Evolutionary conservation across 2,797 vertebrate species (phyloP), one percentile per base, ranked within the genome.

Genomic region (Cryptoblepharus egeriae): DNA sequence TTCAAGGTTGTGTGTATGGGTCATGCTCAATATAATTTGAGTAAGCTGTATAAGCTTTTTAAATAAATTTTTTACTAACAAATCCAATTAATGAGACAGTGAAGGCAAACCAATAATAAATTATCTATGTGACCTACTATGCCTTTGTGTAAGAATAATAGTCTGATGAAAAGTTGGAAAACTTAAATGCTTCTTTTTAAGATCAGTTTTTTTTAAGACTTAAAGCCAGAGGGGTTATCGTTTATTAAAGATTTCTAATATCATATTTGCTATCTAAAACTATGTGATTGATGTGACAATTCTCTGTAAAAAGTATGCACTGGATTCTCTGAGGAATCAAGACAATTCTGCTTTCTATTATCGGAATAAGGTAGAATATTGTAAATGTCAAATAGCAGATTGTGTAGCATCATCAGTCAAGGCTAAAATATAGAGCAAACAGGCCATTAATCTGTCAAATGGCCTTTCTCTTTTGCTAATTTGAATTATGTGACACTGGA

Each of bases 211-310:
- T n/a, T n/a, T n/a, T n/a, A 60, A 60, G 6, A 24, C 16, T 65
- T 73, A 72, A 3, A 55, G 88, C 87, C 69, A 80, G 77, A 90
- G 84, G 83, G 86, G 64, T 92, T 88, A 82, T 69, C 6, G 0
- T 92, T 94, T 92, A 92, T 91, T 93, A 89, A 89, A 88, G 85
- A 89, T 93, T 92, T 88, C 90, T 90, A 92, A 94, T 90, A 91
- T 88, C 87, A 79, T 61, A 82, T 94, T 90, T 92, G 73, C 88
- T 90, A 69, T 87, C 83, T 77, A 37, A 69, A 88, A 65, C 82
- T 75, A 71, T 87, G 90, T 93, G 88, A 93, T 81, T 91, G 88
- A 92, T 91, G 78, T 90, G 88, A 76, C 88, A 92, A 81, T 92
- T 90, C 91, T 81, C 91, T 85, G 64, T 91, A 83, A 93, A 93